Conservation (phyloP, 2,797 vertebrate species). For the Erithacus rubecula region DNA sequence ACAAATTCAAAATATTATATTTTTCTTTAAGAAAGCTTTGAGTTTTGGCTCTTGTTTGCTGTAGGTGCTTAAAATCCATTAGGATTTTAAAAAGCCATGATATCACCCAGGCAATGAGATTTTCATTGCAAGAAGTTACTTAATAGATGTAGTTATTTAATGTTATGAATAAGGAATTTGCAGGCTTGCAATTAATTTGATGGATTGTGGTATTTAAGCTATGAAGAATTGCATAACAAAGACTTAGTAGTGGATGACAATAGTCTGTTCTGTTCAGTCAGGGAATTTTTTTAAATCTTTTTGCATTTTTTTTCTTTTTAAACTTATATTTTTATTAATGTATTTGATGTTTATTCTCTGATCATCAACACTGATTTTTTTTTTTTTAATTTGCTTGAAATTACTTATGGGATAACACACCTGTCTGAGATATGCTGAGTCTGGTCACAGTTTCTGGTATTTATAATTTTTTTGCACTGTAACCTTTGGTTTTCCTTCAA, state of each 20-base stretch:
- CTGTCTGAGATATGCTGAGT: neutral
- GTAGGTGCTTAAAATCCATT: neutral
- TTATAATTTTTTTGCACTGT: neutral
- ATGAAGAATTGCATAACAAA: neutral
- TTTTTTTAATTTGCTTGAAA: neutral
- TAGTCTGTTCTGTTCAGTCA: neutral
- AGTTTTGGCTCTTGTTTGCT: neutral
- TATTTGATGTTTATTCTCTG: neutral
- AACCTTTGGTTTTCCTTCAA: neutral
- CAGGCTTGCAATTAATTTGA: neutral
- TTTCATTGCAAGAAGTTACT: neutral
- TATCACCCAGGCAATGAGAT: neutral
- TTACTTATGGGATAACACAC: neutral
- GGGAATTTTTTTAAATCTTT: neutral
- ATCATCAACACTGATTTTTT: neutral
- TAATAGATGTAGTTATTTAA: neutral
- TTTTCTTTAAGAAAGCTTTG: neutral
- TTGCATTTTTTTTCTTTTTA: neutral
- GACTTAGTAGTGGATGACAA: neutral
- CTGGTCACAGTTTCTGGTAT: neutral
- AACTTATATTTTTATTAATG: neutral
- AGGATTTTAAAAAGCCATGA: neutral
- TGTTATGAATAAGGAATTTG: neutral
- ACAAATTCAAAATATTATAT: neutral
- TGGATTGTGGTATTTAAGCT: neutral